Percentiles rank a stretch among this genome's conserved stretches.
phyloP scores from a whole-genome alignment of 2,888 invertebrate genomes.

The Drosophila neotestacea region DNA sequence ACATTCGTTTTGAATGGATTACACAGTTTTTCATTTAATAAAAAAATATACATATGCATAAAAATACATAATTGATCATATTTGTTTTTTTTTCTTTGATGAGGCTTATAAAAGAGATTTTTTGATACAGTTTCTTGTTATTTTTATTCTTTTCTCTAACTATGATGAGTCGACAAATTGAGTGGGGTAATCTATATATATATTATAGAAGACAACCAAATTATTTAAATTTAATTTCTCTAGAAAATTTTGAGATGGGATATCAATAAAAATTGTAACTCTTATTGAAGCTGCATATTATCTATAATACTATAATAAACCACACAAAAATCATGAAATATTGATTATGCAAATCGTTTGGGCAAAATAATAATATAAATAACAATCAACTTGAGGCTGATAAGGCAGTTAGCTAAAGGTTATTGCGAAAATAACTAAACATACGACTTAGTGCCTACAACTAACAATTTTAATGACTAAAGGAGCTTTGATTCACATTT shows the following conservation, averaged over 20 bases:
- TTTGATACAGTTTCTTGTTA: constrained; percentile 36
- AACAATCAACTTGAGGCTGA: constrained; percentile 53
- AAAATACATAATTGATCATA: constrained; percentile 45
- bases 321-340: constrained; percentile 34
- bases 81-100: constrained; percentile 18
- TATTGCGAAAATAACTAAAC: constrained; percentile 54
- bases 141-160: constrained; percentile 30
- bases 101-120: constrained; percentile 49
- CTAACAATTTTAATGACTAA: constrained; percentile 63
- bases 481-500: constrained; percentile 79
- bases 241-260: constrained; percentile 48
- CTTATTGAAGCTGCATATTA: constrained; percentile 37
- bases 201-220: constrained; percentile 15
- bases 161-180: constrained; percentile 43
- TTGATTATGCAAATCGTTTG: constrained; percentile 31
- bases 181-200: background rate
- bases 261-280: constrained; percentile 30
- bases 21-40: constrained; percentile 63
- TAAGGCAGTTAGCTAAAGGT: constrained; percentile 69
- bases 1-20: constrained; percentile 25
- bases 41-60: constrained; percentile 67
- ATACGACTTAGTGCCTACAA: constrained; percentile 66
- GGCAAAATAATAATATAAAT: constrained; percentile 28
- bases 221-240: constrained; percentile 1
- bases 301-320: constrained; percentile 60